Evolutionary conservation across 2,797 vertebrate species (phyloP).

Genomic region (Phrynocephalus vlangalii): DNA sequence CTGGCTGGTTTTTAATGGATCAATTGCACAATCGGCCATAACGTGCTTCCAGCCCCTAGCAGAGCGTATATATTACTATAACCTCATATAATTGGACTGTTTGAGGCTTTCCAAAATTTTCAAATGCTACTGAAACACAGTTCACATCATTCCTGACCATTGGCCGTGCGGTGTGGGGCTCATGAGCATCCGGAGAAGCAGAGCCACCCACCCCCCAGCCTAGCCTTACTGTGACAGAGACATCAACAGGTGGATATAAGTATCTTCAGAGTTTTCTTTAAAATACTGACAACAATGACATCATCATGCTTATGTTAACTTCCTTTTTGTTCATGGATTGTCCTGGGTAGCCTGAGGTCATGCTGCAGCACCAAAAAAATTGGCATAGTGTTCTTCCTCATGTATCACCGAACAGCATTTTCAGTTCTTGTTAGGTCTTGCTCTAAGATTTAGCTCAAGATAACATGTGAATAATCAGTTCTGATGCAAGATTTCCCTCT

Average conservation of each 20-base stretch:
- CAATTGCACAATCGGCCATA: no score
- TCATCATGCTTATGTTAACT: conserved; percentile 3
- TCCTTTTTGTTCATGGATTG: neutral
- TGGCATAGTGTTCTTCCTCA: neutral
- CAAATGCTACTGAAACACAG: neutral
- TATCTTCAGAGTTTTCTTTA: neutral
- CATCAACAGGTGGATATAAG: neutral
- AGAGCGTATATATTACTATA: neutral
- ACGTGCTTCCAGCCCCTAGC: neutral
- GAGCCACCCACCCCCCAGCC: neutral
- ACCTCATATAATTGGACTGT: neutral
- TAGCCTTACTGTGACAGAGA: neutral
- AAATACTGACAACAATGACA: neutral
- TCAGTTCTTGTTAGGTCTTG: conserved; percentile 1
- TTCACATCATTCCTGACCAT: neutral
- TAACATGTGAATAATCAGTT: conserved; percentile 7
- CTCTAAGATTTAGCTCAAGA: neutral
- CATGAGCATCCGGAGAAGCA: neutral
- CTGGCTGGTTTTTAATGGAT: no score
- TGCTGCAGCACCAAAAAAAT: neutral
- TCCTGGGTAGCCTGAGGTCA: neutral
- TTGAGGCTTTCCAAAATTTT: neutral
- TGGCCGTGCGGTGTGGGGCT: neutral
- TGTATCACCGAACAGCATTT: no score
- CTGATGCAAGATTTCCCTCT: neutral